These are phyloP conservation scores for Solenodon paradoxus DNA, from an alignment of 2,113 vertebrate species.

Conservation along the genomic window DNA sequence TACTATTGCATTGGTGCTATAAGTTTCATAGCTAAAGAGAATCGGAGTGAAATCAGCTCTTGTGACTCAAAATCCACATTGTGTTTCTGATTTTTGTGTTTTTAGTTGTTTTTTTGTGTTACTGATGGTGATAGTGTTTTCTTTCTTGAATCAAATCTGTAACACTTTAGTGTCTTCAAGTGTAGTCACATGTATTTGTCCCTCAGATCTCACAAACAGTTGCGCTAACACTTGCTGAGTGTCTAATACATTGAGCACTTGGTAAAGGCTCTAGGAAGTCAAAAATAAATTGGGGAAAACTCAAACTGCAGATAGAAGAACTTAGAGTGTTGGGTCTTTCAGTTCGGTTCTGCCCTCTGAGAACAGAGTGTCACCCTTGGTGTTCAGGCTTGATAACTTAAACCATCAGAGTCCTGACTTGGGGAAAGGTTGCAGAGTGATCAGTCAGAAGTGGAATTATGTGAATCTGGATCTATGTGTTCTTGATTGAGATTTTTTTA, in stretches of 20 bases:
- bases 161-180: not conserved
- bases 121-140: not conserved
- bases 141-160: not conserved
- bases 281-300: not conserved
- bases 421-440: not conserved
- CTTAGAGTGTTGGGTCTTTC: rapidly evolving
- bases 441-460: not conserved
- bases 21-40: not conserved
- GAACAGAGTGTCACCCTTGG: too few species aligned
- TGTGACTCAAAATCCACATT: not conserved
- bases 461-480: not conserved
- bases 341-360: not conserved
- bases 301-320: not conserved
- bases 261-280: not conserved
- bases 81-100: rapidly evolving
- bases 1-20: too few species aligned
- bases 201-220: not conserved
- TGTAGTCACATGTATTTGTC: not conserved
- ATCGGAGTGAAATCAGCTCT: not conserved
- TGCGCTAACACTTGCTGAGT: not conserved
- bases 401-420: rapidly evolving
- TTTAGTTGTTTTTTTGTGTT: not conserved
- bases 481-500: not conserved
- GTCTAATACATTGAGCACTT: not conserved
- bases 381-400: not conserved